Percentiles rank a stretch among this genome's conserved stretches.
Conservation (phyloP, 2,113 vertebrate species). For the Phylloscopus trochilus region DNA sequence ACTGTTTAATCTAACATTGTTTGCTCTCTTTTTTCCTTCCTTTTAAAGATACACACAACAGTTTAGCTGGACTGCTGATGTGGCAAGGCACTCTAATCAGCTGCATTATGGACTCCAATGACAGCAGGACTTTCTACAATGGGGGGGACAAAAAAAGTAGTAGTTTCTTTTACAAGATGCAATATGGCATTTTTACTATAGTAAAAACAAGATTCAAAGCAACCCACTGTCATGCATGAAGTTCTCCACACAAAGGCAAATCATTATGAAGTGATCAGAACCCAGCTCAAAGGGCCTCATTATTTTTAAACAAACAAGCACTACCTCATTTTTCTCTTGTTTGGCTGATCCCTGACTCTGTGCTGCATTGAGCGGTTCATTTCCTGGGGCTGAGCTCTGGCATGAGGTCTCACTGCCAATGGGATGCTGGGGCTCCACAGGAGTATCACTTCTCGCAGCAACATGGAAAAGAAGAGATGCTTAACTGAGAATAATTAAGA, state of each 20-base stretch:
- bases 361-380: conserved; percentile 75
- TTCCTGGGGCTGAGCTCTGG: conserved; percentile 74
- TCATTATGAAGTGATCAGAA: neutral
- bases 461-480: conserved; percentile 24
- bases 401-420: conserved; percentile 72
- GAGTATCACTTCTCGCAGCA: conserved; percentile 79
- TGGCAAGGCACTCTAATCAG: neutral
- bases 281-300: neutral
- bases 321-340: conserved; percentile 88
- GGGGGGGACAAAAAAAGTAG: neutral
- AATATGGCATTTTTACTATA: neutral
- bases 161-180: neutral
- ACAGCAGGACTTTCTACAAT: neutral
- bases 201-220: neutral
- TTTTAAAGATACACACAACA: neutral
- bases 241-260: conserved; percentile 7
- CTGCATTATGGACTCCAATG: neutral
- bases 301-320: conserved; percentile 21
- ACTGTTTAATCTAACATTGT: neutral
- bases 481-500: neutral
- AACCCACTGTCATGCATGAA: neutral
- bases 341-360: conserved; percentile 71
- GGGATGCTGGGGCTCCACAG: conserved; percentile 81
- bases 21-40: neutral
- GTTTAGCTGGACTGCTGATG: neutral